Evolutionary conservation across 2,888 invertebrate genomes (phyloP), one percentile per base, ranked within the genome.

Genomic region (Julus scandinavius): DNA sequence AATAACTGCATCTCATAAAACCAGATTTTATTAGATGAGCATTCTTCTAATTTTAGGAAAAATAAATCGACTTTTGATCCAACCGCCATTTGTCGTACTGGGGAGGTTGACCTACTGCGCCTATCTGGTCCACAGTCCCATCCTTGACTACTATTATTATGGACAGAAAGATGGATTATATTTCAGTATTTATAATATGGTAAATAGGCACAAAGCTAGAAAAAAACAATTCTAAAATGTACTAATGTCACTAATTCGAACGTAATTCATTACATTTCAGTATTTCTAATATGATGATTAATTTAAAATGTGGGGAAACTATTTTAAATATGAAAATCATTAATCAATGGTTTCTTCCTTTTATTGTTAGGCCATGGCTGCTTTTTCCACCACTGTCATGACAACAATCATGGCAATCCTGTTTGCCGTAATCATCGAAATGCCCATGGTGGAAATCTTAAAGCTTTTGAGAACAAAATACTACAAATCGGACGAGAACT

Each of bases 401-500:
- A 41, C 85, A 1, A 45, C n/a, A n/a, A 1, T 17, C 2, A 41
- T 41, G 7, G 85, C 85, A 5, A 13, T 41, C 5, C 6, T 2
- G 17, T 20, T 85, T 41, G 41, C 85, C 1, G 85, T 85, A 15
- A n/a, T 85, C 49, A 85, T 85, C 2, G 85, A 85, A 85, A 45
- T 49, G 85, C 85, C 85, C 1, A 41, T 85, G 9, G 3, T 85
- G 11, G 72, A 72, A 9, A 7, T 72, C 1, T 9, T 72, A 11
- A 29, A 29, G 29, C 7, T 11, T 11, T 50, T 50, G 50, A 13
- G 50, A 50, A 50, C 7, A 13, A 20, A 72, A 72, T 72, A 2
- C 1, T 20, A 29, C 7, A 29, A 72, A 3, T 29, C 7, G 29
- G n/a, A 29, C 20, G 29, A 11, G 29, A 29, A 9, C 29, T n/a